Percentiles rank a stretch among this genome's conserved stretches.
Evolutionary conservation across 2,888 invertebrate genomes (phyloP).

Genomic region (Augiades crinisus): DNA sequence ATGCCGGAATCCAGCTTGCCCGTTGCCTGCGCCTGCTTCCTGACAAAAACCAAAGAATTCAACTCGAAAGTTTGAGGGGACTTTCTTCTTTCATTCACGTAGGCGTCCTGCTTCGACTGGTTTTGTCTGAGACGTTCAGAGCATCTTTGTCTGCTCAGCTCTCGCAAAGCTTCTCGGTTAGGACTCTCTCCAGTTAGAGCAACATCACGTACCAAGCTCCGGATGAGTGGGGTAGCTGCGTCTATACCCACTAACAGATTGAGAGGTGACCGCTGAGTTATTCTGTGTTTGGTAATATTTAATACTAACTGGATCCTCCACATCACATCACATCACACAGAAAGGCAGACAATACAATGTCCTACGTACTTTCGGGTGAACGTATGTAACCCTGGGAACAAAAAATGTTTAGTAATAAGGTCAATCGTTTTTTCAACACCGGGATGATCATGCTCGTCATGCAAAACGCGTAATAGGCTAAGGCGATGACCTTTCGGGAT

Average conservation of each 20-base stretch:
- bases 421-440: neutral
- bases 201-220: no score
- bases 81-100: constrained; percentile 12
- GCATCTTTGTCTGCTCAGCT: no score
- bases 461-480: neutral
- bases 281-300: constrained; percentile 28
- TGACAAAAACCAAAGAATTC: no score
- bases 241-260: no score
- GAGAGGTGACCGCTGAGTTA: constrained; percentile 24
- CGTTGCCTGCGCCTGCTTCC: no score
- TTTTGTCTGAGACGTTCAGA: constrained; percentile 6
- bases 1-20: no score
- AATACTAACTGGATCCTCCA: constrained; percentile 28
- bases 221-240: no score
- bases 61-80: constrained; percentile 8
- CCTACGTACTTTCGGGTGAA: neutral
- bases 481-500: neutral
- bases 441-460: neutral
- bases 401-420: neutral
- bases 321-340: constrained; percentile 21
- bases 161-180: no score
- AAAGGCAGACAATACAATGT: neutral
- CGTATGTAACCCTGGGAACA: neutral
- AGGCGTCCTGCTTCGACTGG: constrained; percentile 5
- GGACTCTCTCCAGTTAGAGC: no score